A percentile compares a stretch with the other conserved stretches of the same genome.
Evolutionary conservation across 2,113 vertebrate genomes (phyloP).

Genomic region (Eubucco bourcierii): DNA sequence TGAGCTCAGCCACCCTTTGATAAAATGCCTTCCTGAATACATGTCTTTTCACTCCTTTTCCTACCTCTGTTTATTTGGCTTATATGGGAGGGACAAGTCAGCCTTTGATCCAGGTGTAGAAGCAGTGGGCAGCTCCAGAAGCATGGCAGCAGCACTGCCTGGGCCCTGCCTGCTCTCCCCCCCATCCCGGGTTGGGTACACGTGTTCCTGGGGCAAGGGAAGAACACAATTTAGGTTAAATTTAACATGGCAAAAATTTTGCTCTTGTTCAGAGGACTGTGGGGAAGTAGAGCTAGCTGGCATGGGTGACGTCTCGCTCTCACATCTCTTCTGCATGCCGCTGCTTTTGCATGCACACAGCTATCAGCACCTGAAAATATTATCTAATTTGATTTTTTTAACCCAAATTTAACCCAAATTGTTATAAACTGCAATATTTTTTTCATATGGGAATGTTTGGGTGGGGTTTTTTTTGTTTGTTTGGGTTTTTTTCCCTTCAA

Average conservation of each 20-base stretch:
- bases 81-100: rapidly evolving
- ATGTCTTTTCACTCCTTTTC: not conserved
- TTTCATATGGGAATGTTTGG: not conserved
- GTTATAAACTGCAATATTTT: not conserved
- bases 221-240: not conserved
- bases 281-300: not conserved
- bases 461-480: no score
- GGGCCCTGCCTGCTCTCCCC: not conserved
- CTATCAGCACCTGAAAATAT: not conserved
- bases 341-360: not conserved
- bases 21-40: not conserved
- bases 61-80: not conserved
- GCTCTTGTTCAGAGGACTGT: not conserved
- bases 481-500: no score
- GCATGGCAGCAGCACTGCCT: not conserved
- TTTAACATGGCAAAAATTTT: not conserved
- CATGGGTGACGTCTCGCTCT: not conserved
- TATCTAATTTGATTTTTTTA: not conserved
- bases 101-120: not conserved
- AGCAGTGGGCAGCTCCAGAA: not conserved
- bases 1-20: not conserved
- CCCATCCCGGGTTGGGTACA: rapidly evolving
- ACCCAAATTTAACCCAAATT: not conserved
- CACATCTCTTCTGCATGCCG: not conserved
- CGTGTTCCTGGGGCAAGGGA: rapidly evolving